A percentile compares a stretch with the other conserved stretches of the same genome.
Conservation (phyloP, 2,113 vertebrate genomes). For the Perccottus glenii region DNA sequence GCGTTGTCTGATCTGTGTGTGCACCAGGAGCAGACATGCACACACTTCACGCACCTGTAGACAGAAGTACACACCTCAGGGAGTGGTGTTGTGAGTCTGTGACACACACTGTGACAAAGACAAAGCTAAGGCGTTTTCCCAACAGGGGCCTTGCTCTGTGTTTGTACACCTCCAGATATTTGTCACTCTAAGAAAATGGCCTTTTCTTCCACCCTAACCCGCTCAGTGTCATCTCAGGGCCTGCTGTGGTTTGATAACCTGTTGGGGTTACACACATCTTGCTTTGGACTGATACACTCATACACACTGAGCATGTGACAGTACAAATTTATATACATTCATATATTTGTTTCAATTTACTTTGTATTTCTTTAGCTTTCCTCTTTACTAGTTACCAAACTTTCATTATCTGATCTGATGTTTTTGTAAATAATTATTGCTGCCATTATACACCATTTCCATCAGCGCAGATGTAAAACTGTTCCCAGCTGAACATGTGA, state of each 20-base stretch:
- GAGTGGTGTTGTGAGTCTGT: constrained; percentile 57
- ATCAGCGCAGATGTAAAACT: constrained; percentile 1
- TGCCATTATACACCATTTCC: constrained; percentile 7
- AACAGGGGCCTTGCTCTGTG: constrained; percentile 64
- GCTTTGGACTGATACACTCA: constrained; percentile 20
- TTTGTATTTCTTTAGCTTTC: too few relatives aligned
- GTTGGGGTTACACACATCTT: constrained; percentile 37
- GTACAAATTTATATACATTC: too few relatives aligned
- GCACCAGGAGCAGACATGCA: constrained; percentile 13
- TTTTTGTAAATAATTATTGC: constrained; percentile 5
- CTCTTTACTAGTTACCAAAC: not conserved
- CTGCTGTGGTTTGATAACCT: constrained; percentile 60
- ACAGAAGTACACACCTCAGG: constrained; percentile 58
- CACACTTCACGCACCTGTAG: constrained; percentile 37
- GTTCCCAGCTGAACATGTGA: constrained; percentile 1
- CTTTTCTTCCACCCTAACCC: constrained; percentile 44
- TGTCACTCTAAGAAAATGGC: constrained; percentile 71
- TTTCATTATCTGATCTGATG: not conserved
- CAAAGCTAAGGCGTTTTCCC: constrained; percentile 70
- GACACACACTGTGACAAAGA: constrained; percentile 72
- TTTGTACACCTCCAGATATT: constrained; percentile 70
- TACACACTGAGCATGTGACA: constrained; percentile 20
- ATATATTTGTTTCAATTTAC: too few relatives aligned
- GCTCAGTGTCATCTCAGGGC: constrained; percentile 56
- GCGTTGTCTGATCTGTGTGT: constrained; percentile 14